Base-by-base conservation (phyloP, 37 sponge, comb jelly and placozoan species). In the Agelas oroides region DNA sequence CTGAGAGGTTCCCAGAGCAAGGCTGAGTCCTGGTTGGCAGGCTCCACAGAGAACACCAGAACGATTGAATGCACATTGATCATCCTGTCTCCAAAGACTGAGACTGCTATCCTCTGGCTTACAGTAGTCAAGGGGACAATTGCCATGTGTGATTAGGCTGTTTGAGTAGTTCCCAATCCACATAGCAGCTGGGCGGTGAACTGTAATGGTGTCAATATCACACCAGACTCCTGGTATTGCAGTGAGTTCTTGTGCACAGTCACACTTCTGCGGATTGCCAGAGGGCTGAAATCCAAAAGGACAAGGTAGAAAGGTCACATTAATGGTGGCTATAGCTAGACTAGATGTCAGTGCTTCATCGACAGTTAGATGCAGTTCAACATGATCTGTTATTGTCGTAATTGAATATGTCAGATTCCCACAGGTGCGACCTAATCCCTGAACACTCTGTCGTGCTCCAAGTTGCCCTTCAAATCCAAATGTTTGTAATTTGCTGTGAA, bases 31-130 rank as follows among this genome's bases (percentile, higher is more conserved):
- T 8, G 64, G 32, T 19, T 3, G 66, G 64, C 85, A 84, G 19
- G 33, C 53, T 1, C 85, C 85, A 84, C 85, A 84, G 5, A 84
- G 63, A 0, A 75, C 56, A 0, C 77, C 77, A n/a, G 67, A 20
- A 64, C 85, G 74, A 31, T 73, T 65, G 34, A 28, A 61, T 0
- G 16, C 18, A 34, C 85, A 73, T 17, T 73, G 74, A 0, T 16
- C 56, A 73, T 73, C 74, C 5, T 23, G 28, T 13, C 21, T 24
- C 19, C 1, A 23, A 1, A 20, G 18, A 17, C 1, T 25, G 17
- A 37, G 21, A 71, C n/a, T 1, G 36, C 1, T 21, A 6, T 61
- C 14, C 18, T 1, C 23, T 6, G 72, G 14, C 3, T 71, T 71
- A 5, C 72, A 71, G 40, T 71, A 71, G 3, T 71, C 72, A 71